These are phyloP conservation scores for Stegophylla sp. DNA, from an alignment of 2,888 invertebrate genomes.

Conservation along the genomic window DNA sequence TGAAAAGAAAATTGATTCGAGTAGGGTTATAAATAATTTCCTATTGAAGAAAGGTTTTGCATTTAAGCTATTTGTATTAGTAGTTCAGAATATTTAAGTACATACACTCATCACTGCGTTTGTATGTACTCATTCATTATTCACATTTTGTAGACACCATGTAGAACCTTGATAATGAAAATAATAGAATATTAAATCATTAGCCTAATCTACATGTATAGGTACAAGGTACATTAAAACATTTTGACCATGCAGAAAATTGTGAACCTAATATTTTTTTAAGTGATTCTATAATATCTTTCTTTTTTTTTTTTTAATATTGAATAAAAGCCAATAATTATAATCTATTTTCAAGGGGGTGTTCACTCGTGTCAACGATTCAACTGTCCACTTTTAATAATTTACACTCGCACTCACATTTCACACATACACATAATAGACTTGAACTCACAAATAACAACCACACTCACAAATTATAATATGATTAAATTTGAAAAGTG, in stretches of 20 bases:
- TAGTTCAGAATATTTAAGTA: background rate
- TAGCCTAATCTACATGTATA: background rate
- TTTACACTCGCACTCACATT: background rate
- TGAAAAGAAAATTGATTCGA: background rate
- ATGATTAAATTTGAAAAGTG: background rate
- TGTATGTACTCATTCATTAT: background rate
- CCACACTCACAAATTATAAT: no score
- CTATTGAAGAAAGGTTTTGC: background rate
- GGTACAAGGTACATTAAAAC: background rate
- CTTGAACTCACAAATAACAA: no score
- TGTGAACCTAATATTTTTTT: background rate
- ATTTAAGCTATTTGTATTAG: background rate
- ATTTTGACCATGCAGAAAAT: constrained; percentile 2
- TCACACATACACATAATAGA: background rate
- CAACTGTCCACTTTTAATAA: background rate
- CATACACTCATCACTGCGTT: background rate
- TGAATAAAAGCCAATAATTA: constrained; percentile 2
- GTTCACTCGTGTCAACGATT: background rate
- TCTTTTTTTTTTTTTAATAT: background rate
- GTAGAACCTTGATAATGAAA: background rate
- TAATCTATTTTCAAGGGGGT: constrained; percentile 14
- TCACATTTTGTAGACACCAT: background rate
- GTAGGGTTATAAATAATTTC: background rate
- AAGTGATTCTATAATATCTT: background rate
- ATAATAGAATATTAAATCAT: background rate